phyloP scores from a whole-genome alignment of 2,888 invertebrate species.

The Empis stercorea region DNA sequence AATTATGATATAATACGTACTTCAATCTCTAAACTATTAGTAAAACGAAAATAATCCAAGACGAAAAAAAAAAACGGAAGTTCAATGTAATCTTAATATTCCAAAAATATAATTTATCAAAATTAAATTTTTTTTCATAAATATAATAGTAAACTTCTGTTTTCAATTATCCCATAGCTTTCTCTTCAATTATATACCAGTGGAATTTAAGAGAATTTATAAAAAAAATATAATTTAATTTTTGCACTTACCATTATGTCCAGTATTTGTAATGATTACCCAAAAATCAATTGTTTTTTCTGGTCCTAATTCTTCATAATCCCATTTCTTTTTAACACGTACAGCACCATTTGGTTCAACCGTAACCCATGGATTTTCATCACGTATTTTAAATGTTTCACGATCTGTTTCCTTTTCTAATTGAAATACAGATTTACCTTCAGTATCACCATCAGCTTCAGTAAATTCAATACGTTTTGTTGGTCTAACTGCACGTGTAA shows the following conservation, averaged over 20 bases:
- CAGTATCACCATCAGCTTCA: slow-evolving; percentile 79
- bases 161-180: too few relatives aligned
- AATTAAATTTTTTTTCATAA: too few relatives aligned
- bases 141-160: too few relatives aligned
- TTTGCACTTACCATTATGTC: slow-evolving; percentile 63
- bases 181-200: too few relatives aligned
- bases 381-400: slow-evolving; percentile 85
- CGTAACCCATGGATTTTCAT: slow-evolving; percentile 88
- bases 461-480: slow-evolving; percentile 86
- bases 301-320: slow-evolving; percentile 85
- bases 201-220: too few relatives aligned
- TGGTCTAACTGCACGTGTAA: slow-evolving; percentile 85
- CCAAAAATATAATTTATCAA: too few relatives aligned
- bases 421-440: slow-evolving; percentile 77
- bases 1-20: too few relatives aligned
- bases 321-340: slow-evolving; percentile 92
- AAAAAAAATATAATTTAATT: too few relatives aligned
- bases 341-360: slow-evolving; percentile 86
- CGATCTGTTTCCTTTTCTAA: slow-evolving; percentile 84
- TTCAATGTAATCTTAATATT: too few relatives aligned
- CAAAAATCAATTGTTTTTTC: slow-evolving; percentile 94
- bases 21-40: too few relatives aligned
- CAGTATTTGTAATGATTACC: slow-evolving; percentile 85
- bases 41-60: too few relatives aligned
- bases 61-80: too few relatives aligned